Base-by-base conservation (phyloP, 1,140 invertebrate genomes). In the Drosophila cardini region DNA sequence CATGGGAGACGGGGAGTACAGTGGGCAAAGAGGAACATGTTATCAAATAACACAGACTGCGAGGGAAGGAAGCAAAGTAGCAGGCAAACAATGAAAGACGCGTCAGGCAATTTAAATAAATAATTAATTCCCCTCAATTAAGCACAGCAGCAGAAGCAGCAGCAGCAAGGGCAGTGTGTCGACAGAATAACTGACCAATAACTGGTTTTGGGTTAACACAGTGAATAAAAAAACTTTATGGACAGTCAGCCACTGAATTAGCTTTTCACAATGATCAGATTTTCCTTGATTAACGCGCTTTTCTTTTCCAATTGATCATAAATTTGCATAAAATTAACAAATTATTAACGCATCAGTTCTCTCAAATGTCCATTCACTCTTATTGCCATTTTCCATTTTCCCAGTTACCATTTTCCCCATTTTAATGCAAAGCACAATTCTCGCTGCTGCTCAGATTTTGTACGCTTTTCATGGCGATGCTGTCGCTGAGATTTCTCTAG, bases 71-170 rank as follows among this genome's bases (percentile, higher is more conserved):
- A 5, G 26, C 21, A 13, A 50, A 26, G 48, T 11, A 2, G 26
- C 9, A 40, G n/a, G 10, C 26, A 15, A 32, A 46, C 43, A 46
- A 67, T 70, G 61, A 73, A 71, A 85, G 77, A 76, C 71, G 78
- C 85, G 57, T 53, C 73, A 60, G 70, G 67, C 78, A 84, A 90
- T 90, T 87, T 90, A 83, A 90, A 90, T 90, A 86, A 90, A 90
- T 90, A 90, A 90, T 90, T 90, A 84, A 90, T 90, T 81, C 86
- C 34, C 80, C 82, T 61, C 83, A 90, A 90, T 87, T 90, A 87
- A 79, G 64, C 50, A 38, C 65, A 60, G 46, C 18, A 26, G 21
- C 21, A 21, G 21, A 3, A 26, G 16, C 65, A 57, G 21, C 21
- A 21, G 21, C 21, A 26, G 16, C 65, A 57, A 57, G 43, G 38